Evolutionary conservation across 2,888 invertebrate species (phyloP).

Genomic region (Crepidodera aurea): DNA sequence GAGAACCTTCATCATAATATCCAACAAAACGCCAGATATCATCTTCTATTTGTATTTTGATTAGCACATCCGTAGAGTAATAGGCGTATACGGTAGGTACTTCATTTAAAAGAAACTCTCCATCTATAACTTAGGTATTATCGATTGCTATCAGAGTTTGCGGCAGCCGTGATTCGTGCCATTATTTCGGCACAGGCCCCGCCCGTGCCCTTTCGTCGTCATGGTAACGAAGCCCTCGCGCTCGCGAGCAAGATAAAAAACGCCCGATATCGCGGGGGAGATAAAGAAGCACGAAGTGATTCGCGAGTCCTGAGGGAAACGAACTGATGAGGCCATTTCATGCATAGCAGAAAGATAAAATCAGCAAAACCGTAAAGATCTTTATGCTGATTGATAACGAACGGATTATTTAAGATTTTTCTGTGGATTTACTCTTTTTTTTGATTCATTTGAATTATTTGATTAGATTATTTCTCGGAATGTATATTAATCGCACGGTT

Average conservation of each 20-base stretch:
- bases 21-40: too few species aligned
- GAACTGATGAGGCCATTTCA: constrained; percentile 48
- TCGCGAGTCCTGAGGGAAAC: constrained; percentile 46
- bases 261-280: constrained; percentile 38
- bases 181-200: constrained; percentile 54
- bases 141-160: constrained; percentile 62
- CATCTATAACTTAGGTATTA: constrained; percentile 54
- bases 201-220: constrained; percentile 59
- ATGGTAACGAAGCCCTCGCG: constrained; percentile 58
- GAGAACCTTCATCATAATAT: too few species aligned
- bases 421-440: constrained; percentile 1
- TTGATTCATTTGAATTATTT: neutral
- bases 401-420: constrained; percentile 33
- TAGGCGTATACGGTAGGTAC: neutral
- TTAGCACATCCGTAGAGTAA: too few species aligned
- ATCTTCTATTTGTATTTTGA: too few species aligned
- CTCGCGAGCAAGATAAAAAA: constrained; percentile 45
- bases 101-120: neutral
- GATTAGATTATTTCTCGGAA: too few species aligned
- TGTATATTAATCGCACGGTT: too few species aligned
- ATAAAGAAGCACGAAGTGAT: constrained; percentile 47
- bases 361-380: constrained; percentile 37
- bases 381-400: constrained; percentile 39
- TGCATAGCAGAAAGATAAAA: constrained; percentile 49
- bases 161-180: constrained; percentile 62